Conservation (phyloP, 2,888 invertebrate genomes). For the Acronicta alni region DNA sequence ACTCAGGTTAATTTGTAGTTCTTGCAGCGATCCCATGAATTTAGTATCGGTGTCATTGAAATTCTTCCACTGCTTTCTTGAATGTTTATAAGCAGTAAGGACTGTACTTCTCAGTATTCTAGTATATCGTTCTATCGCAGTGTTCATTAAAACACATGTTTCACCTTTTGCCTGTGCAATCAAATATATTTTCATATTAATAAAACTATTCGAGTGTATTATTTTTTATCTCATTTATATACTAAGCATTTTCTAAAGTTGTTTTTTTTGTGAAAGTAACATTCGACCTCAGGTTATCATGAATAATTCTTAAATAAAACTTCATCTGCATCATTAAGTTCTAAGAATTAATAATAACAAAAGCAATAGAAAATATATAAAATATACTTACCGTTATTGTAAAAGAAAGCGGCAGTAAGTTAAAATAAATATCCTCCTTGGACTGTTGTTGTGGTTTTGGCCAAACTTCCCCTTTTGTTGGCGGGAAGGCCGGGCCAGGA, state of each 20-base stretch:
- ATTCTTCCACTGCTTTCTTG: not conserved
- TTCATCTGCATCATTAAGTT: too few species aligned
- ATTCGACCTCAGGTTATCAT: not conserved
- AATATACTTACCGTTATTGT: constrained; percentile 79
- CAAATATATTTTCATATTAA: too few species aligned
- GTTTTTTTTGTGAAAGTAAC: not conserved
- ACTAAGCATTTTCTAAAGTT: too few species aligned
- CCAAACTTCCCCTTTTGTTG: constrained; percentile 92
- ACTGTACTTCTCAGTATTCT: not conserved
- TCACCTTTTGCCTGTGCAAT: not conserved
- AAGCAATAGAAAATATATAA: not conserved
- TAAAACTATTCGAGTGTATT: too few species aligned
- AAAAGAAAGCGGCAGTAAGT: constrained; percentile 83
- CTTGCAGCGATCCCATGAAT: constrained; percentile 64
- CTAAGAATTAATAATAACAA: too few species aligned
- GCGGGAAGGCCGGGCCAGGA: constrained; percentile 84
- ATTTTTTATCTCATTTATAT: too few species aligned
- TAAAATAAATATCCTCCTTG: constrained; percentile 76
- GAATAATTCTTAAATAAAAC: too few species aligned
- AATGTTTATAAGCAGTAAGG: not conserved
- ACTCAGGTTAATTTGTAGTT: constrained; percentile 88
- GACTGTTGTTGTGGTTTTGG: constrained; percentile 90
- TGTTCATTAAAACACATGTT: not conserved
- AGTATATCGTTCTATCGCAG: constrained; percentile 1
- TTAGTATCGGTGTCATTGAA: not conserved